These are phyloP conservation scores for Trichogramma dendrolimi DNA, from an alignment of 2,888 invertebrate genomes.

Conservation along the genomic window DNA sequence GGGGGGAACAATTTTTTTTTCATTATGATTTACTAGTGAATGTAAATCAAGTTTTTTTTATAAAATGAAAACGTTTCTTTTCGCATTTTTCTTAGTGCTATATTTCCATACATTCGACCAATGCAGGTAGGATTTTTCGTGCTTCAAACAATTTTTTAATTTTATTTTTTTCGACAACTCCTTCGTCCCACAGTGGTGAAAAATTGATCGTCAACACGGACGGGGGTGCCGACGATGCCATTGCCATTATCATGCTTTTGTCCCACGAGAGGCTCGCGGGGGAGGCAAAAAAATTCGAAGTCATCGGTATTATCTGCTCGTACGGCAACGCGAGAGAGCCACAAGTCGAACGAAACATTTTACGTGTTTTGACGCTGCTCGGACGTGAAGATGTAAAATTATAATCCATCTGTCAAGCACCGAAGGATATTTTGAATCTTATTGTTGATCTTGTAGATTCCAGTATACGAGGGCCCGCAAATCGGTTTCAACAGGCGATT, in stretches of 20 bases:
- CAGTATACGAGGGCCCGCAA: conserved; percentile 52
- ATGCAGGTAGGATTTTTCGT: too few species aligned
- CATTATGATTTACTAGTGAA: too few species aligned
- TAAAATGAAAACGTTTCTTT: too few species aligned
- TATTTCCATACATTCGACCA: too few species aligned
- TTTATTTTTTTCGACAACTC: neutral
- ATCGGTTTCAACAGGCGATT: conserved; percentile 43
- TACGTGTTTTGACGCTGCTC: conserved; percentile 51
- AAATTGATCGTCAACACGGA: conserved; percentile 54
- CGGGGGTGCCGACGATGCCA: conserved; percentile 54
- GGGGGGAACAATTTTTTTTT: too few species aligned
- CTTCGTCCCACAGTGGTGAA: neutral
- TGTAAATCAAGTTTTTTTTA: too few species aligned
- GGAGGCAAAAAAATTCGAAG: conserved; percentile 24
- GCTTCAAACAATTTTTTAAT: neutral
- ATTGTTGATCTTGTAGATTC: conserved; percentile 47
- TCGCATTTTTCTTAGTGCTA: too few species aligned
- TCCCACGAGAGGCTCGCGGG: conserved; percentile 27
- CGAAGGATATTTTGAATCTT: neutral
- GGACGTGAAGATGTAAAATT: conserved; percentile 44
- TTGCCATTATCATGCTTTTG: conserved; percentile 51
- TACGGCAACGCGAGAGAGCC: conserved; percentile 55
- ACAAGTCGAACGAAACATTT: conserved; percentile 55
- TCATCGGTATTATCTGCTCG: conserved; percentile 53
- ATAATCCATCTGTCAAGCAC: neutral